These are phyloP conservation scores for Xestobium rufovillosum DNA, from an alignment of 2,888 invertebrate genomes.

Conservation along the genomic window DNA sequence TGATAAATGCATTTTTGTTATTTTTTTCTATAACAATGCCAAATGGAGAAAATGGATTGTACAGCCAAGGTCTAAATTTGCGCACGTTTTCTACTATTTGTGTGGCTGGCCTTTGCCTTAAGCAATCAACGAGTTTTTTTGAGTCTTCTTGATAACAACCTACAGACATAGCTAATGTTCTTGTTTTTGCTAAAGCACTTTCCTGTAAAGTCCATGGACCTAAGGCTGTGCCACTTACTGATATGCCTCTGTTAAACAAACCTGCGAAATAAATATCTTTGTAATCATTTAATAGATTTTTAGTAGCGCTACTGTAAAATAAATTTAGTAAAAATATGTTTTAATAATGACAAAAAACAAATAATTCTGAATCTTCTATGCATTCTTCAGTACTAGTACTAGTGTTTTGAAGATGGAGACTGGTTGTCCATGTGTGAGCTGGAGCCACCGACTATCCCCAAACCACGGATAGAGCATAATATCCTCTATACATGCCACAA, in stretches of 20 bases:
- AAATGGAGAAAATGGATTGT: slow-evolving; percentile 65
- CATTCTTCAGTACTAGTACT: too few relatives aligned
- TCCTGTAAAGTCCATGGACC: slow-evolving; percentile 51
- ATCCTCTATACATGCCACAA: too few relatives aligned
- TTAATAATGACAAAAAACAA: too few relatives aligned
- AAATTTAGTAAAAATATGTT: too few relatives aligned
- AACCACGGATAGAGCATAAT: too few relatives aligned
- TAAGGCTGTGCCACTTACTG: slow-evolving; percentile 63
- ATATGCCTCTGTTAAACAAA: slow-evolving; percentile 56
- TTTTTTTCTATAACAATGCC: slow-evolving; percentile 58
- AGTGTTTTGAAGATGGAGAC: too few relatives aligned
- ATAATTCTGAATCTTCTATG: too few relatives aligned
- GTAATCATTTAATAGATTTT: too few relatives aligned
- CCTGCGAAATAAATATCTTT: too few relatives aligned
- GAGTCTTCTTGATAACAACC: slow-evolving; percentile 54
- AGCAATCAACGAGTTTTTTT: slow-evolving; percentile 54
- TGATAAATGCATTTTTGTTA: slow-evolving; percentile 55
- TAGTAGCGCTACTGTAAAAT: too few relatives aligned
- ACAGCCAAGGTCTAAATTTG: slow-evolving; percentile 48
- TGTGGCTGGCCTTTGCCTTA: slow-evolving; percentile 53
- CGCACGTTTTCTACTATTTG: slow-evolving; percentile 53
- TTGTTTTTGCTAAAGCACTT: slow-evolving; percentile 53
- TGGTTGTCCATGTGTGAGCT: too few relatives aligned
- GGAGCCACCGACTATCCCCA: too few relatives aligned
- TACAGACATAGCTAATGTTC: slow-evolving; percentile 51